Percentiles rank a stretch among this genome's conserved stretches.
These are phyloP conservation scores for Thalassaphorura encarpata DNA, from an alignment of 1,140 invertebrate species.

Conservation along the genomic window DNA sequence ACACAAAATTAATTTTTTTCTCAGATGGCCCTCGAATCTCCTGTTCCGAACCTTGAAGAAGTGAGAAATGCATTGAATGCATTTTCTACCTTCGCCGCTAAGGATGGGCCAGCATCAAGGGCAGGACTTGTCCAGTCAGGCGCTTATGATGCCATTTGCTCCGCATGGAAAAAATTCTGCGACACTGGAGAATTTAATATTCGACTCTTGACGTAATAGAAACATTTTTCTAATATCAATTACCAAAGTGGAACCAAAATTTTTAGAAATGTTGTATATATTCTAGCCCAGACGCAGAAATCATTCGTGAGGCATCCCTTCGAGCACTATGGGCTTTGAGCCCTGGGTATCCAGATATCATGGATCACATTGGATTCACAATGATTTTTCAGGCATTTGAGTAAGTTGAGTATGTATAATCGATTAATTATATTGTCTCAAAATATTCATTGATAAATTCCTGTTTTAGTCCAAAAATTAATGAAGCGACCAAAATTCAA, in stretches of 20 bases:
- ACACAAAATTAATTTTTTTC: no score
- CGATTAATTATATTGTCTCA: not conserved
- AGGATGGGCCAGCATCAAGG: not conserved
- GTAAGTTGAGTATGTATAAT: slow-evolving; percentile 8
- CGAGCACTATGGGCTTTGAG: slow-evolving; percentile 1
- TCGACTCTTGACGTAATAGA: slow-evolving; percentile 6
- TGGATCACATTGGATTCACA: slow-evolving; percentile 1
- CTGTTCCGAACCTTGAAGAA: not conserved
- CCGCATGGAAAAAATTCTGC: slow-evolving; percentile 12
- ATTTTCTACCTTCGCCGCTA: not conserved
- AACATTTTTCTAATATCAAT: not conserved
- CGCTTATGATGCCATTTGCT: slow-evolving; percentile 5
- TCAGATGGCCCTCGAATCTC: no score
- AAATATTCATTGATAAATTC: not conserved
- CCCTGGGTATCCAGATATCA: slow-evolving; percentile 14
- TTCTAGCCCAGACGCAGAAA: not conserved
- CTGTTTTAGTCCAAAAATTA: not conserved
- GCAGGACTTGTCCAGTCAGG: not conserved
- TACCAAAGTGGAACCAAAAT: not conserved
- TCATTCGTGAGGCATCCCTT: slow-evolving; percentile 6
- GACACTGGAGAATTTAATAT: slow-evolving; percentile 8
- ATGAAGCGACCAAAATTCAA: slow-evolving; percentile 12
- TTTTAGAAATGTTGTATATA: not conserved
- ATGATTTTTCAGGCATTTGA: slow-evolving; percentile 19
- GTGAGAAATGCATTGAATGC: not conserved